Base-by-base conservation (phyloP, 2,888 invertebrate genomes). In the Oscheius myriophilus region DNA sequence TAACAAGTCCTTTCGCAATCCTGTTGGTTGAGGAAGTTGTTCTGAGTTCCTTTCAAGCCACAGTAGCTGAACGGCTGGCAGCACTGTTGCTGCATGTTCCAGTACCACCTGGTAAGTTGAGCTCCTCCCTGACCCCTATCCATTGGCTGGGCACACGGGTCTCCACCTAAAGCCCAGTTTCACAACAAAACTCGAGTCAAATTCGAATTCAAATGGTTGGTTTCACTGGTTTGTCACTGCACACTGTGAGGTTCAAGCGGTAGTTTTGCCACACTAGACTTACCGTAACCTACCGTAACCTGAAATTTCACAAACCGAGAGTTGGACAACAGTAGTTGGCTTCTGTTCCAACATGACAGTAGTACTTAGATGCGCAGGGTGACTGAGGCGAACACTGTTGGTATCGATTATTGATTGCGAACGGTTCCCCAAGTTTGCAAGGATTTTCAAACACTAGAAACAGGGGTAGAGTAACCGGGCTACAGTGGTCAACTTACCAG, bases 1-100 rank as follows among this genome's bases (percentile, higher is more conserved):
- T 79, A 81, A 61, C 84, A 84, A 14, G 84, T 84, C 41, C 80
- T 65, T 55, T 82, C 84, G 70, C 85, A 85, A 61, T 85, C 84
- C 54, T 82, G 78, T 51, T 80, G 71, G 11, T 69, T 75, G 61
- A 83, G 72, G 72, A 85, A 85, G 72, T 85, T 85, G 71, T 85
- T 85, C 69, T 86, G 83, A 9, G 80, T 85, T 57, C 86, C 86
- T 63, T 82, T 84, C 46, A 74, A 78, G 23, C 84, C 84, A 45
- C 80, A 81, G 70, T 85, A 85, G 42, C 74, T 77, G 74, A 82
- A 81, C 41, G 78, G 79, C 33, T 71, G 66, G 59, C 82, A 82
- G 26, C 72, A 71, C 61, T 78, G 76, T 14, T 63, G 55, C 18
- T 73, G 71, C 52, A 75, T 66, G 61, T 80, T 78, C 75, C 75